Percentiles rank a stretch among this genome's conserved stretches.
phyloP scores from a whole-genome alignment of 2,797 vertebrate species.

The Lagorchestes hirsutus region DNA sequence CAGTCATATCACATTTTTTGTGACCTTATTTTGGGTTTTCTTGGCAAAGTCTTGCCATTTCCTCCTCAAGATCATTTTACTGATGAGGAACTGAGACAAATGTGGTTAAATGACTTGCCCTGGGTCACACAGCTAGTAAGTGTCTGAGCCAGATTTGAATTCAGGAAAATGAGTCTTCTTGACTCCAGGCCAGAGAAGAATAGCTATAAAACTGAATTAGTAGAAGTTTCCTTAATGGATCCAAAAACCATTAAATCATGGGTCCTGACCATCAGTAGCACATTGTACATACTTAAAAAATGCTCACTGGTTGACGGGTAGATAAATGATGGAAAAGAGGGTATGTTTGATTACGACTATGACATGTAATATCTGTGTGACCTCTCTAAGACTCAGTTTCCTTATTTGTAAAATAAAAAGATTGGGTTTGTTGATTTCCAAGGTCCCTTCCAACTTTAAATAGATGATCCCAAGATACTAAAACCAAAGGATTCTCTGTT shows the following conservation, averaged over 20 bases:
- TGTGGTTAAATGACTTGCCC: background rate
- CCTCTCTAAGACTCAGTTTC: background rate
- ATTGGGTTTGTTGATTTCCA: background rate
- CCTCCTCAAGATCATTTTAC: background rate
- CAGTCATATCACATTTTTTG: background rate
- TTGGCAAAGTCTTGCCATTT: background rate
- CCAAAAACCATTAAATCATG: background rate
- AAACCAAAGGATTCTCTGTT: background rate
- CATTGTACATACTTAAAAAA: background rate
- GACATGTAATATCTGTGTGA: background rate
- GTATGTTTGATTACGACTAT: background rate
- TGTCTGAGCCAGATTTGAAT: background rate
- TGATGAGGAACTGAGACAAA: background rate
- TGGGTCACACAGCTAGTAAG: background rate
- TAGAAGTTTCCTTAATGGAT: background rate
- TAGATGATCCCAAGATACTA: background rate
- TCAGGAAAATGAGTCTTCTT: background rate
- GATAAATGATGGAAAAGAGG: background rate
- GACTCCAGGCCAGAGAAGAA: background rate
- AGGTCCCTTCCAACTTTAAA: background rate
- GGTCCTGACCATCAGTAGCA: background rate
- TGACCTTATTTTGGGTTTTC: background rate
- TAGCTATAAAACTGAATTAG: background rate
- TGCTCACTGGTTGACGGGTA: background rate
- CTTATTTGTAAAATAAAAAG: background rate